Evolutionary conservation across 2,797 vertebrate genomes (phyloP).

Genomic region (Chromis chromis): DNA sequence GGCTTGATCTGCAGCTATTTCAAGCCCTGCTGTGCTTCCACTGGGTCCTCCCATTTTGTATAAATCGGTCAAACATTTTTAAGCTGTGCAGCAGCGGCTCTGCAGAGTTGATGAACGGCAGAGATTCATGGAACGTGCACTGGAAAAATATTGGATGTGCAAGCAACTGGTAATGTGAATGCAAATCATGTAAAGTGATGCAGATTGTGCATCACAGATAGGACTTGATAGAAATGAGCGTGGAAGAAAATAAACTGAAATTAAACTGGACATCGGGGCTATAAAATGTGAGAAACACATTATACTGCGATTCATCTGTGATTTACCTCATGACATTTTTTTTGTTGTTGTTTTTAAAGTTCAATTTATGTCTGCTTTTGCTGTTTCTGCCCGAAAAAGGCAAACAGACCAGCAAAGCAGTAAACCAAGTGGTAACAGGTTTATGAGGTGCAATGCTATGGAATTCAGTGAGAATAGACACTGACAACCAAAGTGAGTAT

Average conservation of each 20-base stretch:
- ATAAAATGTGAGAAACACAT: conserved; percentile 6
- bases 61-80: conserved; percentile 73
- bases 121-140: conserved; percentile 21
- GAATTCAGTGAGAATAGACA: not conserved
- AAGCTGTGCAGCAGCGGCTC: conserved; percentile 50
- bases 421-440: not conserved
- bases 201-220: not conserved
- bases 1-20: conserved; percentile 74
- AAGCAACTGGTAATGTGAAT: conserved; percentile 11
- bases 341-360: conserved; percentile 13
- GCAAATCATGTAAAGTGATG: conserved; percentile 26
- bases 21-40: conserved; percentile 65
- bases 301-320: not conserved
- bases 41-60: conserved; percentile 60
- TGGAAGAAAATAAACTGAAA: conserved; percentile 1
- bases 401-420: not conserved
- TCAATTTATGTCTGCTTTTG: not conserved
- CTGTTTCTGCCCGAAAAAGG: not conserved
- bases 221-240: not conserved
- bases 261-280: not conserved
- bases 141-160: conserved; percentile 27
- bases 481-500: not conserved
- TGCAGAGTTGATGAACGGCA: conserved; percentile 7
- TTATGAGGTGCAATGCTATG: conserved; percentile 4
- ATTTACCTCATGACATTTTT: not conserved